A percentile compares a stretch with the other conserved stretches of the same genome.
Evolutionary conservation across 2,113 vertebrate genomes (phyloP).

Genomic region (Semnornis frantzii): DNA sequence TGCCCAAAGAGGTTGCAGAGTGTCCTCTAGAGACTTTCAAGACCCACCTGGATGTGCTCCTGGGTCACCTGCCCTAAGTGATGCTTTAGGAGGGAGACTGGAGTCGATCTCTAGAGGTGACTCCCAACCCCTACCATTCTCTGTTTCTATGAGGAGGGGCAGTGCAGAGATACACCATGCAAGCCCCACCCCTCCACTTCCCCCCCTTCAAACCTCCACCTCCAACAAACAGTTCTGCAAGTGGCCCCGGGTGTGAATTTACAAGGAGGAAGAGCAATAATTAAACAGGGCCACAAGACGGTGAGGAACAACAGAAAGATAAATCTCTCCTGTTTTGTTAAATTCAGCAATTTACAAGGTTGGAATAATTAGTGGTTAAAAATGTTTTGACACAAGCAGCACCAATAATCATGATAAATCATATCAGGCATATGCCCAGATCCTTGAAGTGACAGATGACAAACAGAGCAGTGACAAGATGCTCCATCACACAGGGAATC

Average conservation of each 20-base stretch:
- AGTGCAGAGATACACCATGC: rapidly evolving
- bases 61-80: too few species aligned
- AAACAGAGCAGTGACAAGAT: constrained; percentile 80
- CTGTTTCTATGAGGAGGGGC: neutral
- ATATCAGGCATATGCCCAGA: constrained; percentile 77
- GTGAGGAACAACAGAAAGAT: neutral
- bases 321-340: constrained; percentile 56
- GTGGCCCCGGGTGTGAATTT: neutral
- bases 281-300: neutral
- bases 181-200: neutral
- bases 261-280: neutral
- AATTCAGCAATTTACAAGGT: constrained; percentile 73
- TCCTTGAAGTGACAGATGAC: constrained; percentile 85
- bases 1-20: too few species aligned
- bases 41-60: too few species aligned
- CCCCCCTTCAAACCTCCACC: neutral
- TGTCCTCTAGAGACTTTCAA: too few species aligned
- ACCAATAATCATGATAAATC: constrained; percentile 77
- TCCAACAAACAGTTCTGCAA: rapidly evolving
- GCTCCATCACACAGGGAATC: constrained; percentile 73
- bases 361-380: constrained; percentile 79
- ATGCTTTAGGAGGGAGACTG: too few species aligned
- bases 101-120: too few species aligned
- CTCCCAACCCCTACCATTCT: too few species aligned
- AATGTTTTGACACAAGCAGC: constrained; percentile 74